phyloP scores from a whole-genome alignment of 2,113 vertebrate species.

The Oryzias melastigma region DNA sequence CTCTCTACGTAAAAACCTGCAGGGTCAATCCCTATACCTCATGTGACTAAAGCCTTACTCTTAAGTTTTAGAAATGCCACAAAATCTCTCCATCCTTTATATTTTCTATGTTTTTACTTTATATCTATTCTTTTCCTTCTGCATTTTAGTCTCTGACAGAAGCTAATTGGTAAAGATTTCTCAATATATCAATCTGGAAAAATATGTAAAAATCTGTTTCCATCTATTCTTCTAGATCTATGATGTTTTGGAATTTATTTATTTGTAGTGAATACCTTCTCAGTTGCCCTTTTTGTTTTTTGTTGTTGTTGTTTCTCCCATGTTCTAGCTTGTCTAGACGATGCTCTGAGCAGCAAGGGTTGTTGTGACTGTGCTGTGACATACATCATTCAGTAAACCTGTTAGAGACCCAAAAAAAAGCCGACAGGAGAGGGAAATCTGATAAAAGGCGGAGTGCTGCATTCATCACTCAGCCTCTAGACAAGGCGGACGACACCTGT shows the following conservation, averaged over 20 bases:
- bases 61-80: no score
- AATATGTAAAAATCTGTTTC: no score
- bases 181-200: no score
- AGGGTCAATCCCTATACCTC: no score
- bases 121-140: no score
- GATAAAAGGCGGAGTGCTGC: slow-evolving; percentile 28
- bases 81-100: no score
- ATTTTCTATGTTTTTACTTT: no score
- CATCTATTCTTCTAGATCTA: no score
- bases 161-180: no score
- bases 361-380: slow-evolving; percentile 30
- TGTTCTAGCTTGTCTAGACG: slow-evolving; percentile 38
- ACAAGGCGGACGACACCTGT: slow-evolving; percentile 40
- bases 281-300: slow-evolving; percentile 36
- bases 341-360: slow-evolving; percentile 21
- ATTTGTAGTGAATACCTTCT: slow-evolving; percentile 14
- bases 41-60: no score
- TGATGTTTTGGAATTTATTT: neutral
- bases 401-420: slow-evolving; percentile 34
- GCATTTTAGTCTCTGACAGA: no score
- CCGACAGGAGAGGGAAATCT: slow-evolving; percentile 33
- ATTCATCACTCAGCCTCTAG: slow-evolving; percentile 37
- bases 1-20: no score
- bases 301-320: slow-evolving; percentile 37
- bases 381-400: slow-evolving; percentile 49